Evolutionary conservation across 2,113 vertebrate genomes (phyloP).

Genomic region (Neodon shergylaensis): DNA sequence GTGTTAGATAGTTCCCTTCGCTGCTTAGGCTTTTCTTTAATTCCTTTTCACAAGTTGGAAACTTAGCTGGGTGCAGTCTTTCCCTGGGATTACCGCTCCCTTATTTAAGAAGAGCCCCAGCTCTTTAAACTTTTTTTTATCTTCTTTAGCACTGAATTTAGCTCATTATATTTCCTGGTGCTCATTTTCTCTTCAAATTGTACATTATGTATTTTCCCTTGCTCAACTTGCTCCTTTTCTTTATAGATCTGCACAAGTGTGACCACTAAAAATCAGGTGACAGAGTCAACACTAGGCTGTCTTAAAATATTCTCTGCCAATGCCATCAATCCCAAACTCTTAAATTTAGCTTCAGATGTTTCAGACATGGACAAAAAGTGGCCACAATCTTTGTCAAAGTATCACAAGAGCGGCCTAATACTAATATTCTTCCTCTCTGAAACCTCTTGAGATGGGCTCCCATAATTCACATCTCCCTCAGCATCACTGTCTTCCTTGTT

Average conservation of each 20-base stretch:
- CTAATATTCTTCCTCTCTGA: background rate
- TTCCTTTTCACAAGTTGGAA: background rate
- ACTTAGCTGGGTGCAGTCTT: background rate
- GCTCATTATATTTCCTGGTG: background rate
- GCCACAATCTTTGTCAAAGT: background rate
- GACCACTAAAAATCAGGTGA: background rate
- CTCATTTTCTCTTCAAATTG: background rate
- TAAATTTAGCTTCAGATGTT: background rate
- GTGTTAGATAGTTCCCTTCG: background rate
- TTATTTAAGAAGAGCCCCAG: no score
- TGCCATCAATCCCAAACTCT: background rate
- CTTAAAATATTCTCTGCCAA: background rate
- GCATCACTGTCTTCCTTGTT: background rate
- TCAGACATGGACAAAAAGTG: background rate
- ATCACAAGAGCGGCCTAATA: no score
- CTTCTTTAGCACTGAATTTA: background rate
- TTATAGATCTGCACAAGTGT: background rate
- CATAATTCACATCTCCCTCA: background rate
- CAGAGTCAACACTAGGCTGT: background rate
- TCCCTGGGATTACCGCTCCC: accelerated
- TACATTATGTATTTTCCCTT: background rate
- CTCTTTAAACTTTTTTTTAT: background rate
- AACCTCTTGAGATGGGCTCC: background rate
- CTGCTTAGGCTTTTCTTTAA: background rate
- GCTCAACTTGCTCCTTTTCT: background rate